phyloP scores from a whole-genome alignment of 2,797 vertebrate species.

The Zenarchopterus dispar region DNA sequence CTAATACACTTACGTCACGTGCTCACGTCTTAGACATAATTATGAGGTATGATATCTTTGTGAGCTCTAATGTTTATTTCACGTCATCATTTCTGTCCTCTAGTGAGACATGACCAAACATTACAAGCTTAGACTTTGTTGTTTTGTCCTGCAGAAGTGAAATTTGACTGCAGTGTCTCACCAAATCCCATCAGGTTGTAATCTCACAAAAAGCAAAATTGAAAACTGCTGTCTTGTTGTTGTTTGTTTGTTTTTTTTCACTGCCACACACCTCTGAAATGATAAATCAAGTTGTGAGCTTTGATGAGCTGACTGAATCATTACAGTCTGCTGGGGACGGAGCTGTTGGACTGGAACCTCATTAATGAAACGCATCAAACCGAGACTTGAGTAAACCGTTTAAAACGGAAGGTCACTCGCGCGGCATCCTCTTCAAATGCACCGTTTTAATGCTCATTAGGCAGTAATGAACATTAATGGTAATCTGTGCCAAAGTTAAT shows the following conservation, averaged over 20 bases:
- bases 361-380: constrained; percentile 27
- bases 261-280: too few species aligned
- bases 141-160: neutral
- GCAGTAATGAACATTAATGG: constrained; percentile 17
- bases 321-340: constrained; percentile 24
- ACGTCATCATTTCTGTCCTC: too few species aligned
- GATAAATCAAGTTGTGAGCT: constrained; percentile 7
- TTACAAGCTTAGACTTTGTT: neutral
- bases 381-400: constrained; percentile 32
- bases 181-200: neutral
- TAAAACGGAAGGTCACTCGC: constrained; percentile 28
- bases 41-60: too few species aligned
- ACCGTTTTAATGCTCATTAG: constrained; percentile 16
- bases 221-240: neutral
- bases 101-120: too few species aligned
- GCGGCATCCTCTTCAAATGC: constrained; percentile 24
- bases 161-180: neutral
- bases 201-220: neutral
- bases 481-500: neutral
- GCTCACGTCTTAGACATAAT: too few species aligned
- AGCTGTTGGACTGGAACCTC: constrained; percentile 39
- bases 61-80: too few species aligned
- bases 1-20: neutral
- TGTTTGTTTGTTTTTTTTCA: too few species aligned
- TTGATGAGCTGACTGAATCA: constrained; percentile 37